Percentiles rank a stretch among this genome's conserved stretches.
Evolutionary conservation across 1,140 invertebrate genomes (phyloP).

Genomic region (Manduca sexta): DNA sequence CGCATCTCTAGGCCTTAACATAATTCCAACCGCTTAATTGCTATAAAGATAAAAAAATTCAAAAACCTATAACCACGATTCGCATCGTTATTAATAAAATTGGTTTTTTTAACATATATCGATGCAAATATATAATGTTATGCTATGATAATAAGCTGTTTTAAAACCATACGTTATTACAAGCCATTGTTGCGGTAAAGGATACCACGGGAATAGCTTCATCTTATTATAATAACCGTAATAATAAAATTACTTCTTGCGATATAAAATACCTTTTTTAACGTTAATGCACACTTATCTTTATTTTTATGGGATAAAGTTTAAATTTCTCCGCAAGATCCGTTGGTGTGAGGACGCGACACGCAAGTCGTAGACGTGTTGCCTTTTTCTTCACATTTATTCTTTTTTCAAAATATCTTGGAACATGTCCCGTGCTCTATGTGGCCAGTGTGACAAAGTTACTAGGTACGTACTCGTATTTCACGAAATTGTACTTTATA

Average conservation of each 20-base stretch:
- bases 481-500: no score
- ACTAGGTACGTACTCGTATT: no score
- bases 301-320: conserved; percentile 9
- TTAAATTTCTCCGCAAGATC: conserved; percentile 6
- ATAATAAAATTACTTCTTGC: conserved; percentile 41
- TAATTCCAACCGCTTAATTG: no score
- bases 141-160: not conserved
- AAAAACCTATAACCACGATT: no score
- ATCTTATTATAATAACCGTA: conserved; percentile 27
- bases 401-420: conserved; percentile 23
- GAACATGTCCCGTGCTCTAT: conserved; percentile 31
- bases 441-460: conserved; percentile 17
- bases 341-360: conserved; percentile 5
- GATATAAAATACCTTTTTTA: conserved; percentile 19
- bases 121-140: no score
- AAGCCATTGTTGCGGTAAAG: conserved; percentile 23
- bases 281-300: not conserved
- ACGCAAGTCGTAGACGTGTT: conserved; percentile 15
- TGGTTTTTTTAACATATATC: no score
- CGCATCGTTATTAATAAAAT: no score
- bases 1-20: no score
- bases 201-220: conserved; percentile 35
- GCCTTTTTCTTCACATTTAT: conserved; percentile 16
- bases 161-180: conserved; percentile 4
- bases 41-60: no score